A percentile compares a stretch with the other conserved stretches of the same genome.
Evolutionary conservation across 1,140 invertebrate genomes (phyloP).

Genomic region (Drosophila obscura): DNA sequence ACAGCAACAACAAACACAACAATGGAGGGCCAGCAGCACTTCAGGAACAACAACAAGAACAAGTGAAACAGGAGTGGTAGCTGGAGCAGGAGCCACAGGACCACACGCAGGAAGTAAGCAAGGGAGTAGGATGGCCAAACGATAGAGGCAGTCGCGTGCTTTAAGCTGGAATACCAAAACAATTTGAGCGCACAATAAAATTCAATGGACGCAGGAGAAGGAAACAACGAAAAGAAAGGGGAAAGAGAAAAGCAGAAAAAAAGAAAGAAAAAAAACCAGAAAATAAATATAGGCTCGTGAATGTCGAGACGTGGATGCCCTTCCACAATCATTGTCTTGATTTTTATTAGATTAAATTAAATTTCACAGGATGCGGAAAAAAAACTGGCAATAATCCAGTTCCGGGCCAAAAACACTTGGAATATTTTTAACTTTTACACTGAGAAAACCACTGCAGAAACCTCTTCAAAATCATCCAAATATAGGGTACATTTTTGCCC

Average conservation of each 20-base stretch:
- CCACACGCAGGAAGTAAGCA: conserved; percentile 2
- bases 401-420: no score
- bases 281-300: no score
- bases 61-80: conserved; percentile 4
- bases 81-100: conserved; percentile 18
- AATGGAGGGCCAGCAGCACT: neutral
- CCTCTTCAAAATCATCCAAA: no score
- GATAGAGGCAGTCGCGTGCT: conserved; percentile 68
- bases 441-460: no score
- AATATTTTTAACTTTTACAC: no score
- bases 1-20: conserved; percentile 28
- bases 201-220: conserved; percentile 53
- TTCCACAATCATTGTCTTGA: no score
- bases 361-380: no score
- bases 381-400: neutral
- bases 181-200: conserved; percentile 81
- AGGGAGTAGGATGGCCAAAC: neutral
- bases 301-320: no score
- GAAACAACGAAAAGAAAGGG: conserved; percentile 25
- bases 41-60: conserved; percentile 7
- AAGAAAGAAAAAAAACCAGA: neutral
- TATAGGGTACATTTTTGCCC: no score
- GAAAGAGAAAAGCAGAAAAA: conserved; percentile 13
- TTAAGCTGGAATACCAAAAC: conserved; percentile 82
- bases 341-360: no score